Base-by-base conservation (phyloP, 2,113 vertebrate genomes). In the Sturnira hondurensis region DNA sequence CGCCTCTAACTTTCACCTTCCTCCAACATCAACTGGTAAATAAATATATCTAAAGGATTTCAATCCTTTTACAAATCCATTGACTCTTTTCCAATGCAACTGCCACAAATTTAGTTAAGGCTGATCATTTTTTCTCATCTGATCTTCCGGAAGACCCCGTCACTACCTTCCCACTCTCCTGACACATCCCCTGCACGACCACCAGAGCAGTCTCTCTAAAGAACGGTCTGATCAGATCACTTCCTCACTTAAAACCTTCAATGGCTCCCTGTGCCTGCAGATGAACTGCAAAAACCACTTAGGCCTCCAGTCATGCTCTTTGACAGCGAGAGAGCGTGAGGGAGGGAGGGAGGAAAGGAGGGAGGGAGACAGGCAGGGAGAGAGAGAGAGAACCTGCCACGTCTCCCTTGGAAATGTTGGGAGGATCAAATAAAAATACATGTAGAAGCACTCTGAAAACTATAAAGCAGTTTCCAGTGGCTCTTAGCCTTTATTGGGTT, bases 361-460 rank as follows among this genome's bases (percentile, higher is more conserved):
- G 4, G n/a, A 88, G 31, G 4, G 13, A 43, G 82, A 78, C 12
- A 22, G 54, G 5, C 7, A 56, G 54, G 47, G n/a, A 33, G 2
- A 5, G n/a, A 88, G 31, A 7, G 13, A 43, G 82, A 78, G 7
- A 54, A 47, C 15, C 77, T 71, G 10, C 28, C 43, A 33, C 4
- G 38, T 10, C 31, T 78, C 9, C 50, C 56, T 86, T 36, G 52
- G 77, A 80, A 91, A 43, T 65, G 14, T 2, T 76, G 43, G n/a
- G n/a, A 61, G n/a, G 74, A 86, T 28, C 68, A 65, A 83, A 78
- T 73, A 83, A 81, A 95, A 88, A 86, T 31, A n/a, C n/a, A 96
- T 1, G 8, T 15, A 95, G 67, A 78, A 71, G 77, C 20, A 58
- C 82, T 73, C 36, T 71, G 43, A 92, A 89, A 89, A 89, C 33